phyloP scores from a whole-genome alignment of 2,797 vertebrate genomes.

The Echiichthys vipera region DNA sequence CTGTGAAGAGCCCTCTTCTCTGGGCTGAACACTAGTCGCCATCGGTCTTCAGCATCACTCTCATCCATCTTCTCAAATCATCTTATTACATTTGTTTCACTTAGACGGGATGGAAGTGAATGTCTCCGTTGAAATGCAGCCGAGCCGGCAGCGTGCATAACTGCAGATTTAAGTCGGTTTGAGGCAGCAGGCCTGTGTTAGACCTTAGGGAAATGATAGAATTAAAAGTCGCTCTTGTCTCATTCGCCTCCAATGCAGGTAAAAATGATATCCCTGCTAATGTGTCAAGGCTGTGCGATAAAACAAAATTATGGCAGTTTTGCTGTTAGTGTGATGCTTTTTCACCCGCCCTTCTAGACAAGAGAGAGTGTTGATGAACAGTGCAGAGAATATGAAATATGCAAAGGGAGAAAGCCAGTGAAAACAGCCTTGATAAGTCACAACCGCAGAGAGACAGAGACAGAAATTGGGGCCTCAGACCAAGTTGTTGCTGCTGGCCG shows the following conservation, averaged over 20 bases:
- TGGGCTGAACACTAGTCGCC: neutral
- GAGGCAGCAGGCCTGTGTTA: slow-evolving; percentile 5
- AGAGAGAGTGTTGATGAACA: neutral
- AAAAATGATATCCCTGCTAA: slow-evolving; percentile 25
- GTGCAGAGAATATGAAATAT: slow-evolving; percentile 10
- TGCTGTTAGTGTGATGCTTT: neutral
- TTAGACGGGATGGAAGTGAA: neutral
- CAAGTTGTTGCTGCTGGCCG: neutral
- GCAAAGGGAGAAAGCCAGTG: neutral
- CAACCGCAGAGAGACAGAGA: neutral
- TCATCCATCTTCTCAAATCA: slow-evolving; percentile 27
- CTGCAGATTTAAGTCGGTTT: slow-evolving; percentile 25
- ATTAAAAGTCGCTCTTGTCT: slow-evolving; percentile 34
- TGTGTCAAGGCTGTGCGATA: neutral
- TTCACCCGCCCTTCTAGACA: neutral
- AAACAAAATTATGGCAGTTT: slow-evolving; percentile 6
- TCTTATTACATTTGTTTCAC: slow-evolving; percentile 26
- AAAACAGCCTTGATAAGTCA: neutral
- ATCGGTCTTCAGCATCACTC: neutral
- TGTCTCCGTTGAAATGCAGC: slow-evolving; percentile 5
- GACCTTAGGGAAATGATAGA: slow-evolving; percentile 20
- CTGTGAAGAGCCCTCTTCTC: neutral
- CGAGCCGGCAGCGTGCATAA: slow-evolving; percentile 1
- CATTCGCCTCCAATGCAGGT: slow-evolving; percentile 18
- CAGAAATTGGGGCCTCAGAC: neutral